Percentiles rank a stretch among this genome's conserved stretches.
phyloP scores from a whole-genome alignment of 2,888 invertebrate species.

The Stenolophus ochropezus region DNA sequence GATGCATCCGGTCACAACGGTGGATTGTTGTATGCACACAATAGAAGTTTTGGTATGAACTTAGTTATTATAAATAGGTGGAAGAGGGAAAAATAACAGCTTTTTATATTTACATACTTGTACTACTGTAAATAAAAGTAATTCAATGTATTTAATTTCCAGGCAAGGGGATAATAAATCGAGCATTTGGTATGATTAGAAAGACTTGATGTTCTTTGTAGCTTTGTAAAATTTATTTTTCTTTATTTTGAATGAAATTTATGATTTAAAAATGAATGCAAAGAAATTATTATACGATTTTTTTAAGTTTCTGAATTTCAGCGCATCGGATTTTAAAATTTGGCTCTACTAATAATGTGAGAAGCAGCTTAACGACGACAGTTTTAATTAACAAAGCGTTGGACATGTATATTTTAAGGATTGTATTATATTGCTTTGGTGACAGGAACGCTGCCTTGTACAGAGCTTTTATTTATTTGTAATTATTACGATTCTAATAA shows the following conservation, averaged over 20 bases:
- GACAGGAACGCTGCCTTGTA: slow-evolving; percentile 40
- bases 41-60: background rate
- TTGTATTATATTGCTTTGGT: slow-evolving; percentile 31
- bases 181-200: slow-evolving; percentile 40
- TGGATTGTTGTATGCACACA: too few relatives aligned
- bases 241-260: background rate
- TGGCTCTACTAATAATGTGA: too few relatives aligned
- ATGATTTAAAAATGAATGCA: too few relatives aligned
- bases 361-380: too few relatives aligned
- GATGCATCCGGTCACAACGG: too few relatives aligned
- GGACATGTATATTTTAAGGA: slow-evolving; percentile 15
- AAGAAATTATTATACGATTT: too few relatives aligned
- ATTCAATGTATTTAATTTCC: slow-evolving; percentile 20
- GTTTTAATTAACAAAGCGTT: too few relatives aligned
- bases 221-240: slow-evolving; percentile 5
- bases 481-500: slow-evolving; percentile 30
- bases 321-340: background rate
- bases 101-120: background rate
- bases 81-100: background rate
- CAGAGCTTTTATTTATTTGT: slow-evolving; percentile 43
- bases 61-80: background rate
- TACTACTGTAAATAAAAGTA: slow-evolving; percentile 29
- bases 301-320: too few relatives aligned
- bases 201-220: slow-evolving; percentile 3
- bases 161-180: slow-evolving; percentile 27